Evolutionary conservation across 2,888 invertebrate species (phyloP), one percentile per base, ranked within the genome.

Genomic region (Cataglyphis rosenhaueri): DNA sequence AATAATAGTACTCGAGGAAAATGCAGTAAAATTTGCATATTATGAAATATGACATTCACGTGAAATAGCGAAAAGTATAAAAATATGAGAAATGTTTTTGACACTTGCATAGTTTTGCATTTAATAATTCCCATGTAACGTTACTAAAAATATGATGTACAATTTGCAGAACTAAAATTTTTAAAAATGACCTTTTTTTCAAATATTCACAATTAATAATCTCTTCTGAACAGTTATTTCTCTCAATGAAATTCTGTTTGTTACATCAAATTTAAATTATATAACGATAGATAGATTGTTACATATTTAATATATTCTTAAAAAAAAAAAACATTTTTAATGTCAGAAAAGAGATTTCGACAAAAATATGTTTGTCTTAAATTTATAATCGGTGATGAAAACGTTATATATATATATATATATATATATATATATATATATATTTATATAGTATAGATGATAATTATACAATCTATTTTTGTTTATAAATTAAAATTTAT

Each of bases 41-140:
- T 61, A 71, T 48, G 61, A 59, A 71, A 59, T 68, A 71, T 70
- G 59, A 44, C 25, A 59, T 48, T 18, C 8, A 44, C 41, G 10
- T 32, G 44, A 59, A 57, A 59, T 25, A 32, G n/a, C 18, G 48
- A 35, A 79, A 59, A 71, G 35, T 59, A 59, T 71, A 71, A 59
- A 71, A 79, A 48, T 79, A 78, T 79, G 59, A 79, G 70, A 78
- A 79, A 71, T 79, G 21, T 48, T 79, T 70, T 70, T 48, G 25
- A 35, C 59, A 70, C 59, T 44, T 71, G 44, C 44, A 44, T 59
- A 70, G 78, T 61, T 79, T 61, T 79, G 59, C 78, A 59, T 79
- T 71, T 71, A 59, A 55, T n/a, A 35, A 18, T 18, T n/a, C 5
- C 59, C 2, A 21, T 25, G 18, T 32, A 41, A 32, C 59, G 35